A percentile compares a stretch with the other conserved stretches of the same genome.
Evolutionary conservation across 2,888 invertebrate genomes (phyloP).

Genomic region (Mellilla xanthometata): DNA sequence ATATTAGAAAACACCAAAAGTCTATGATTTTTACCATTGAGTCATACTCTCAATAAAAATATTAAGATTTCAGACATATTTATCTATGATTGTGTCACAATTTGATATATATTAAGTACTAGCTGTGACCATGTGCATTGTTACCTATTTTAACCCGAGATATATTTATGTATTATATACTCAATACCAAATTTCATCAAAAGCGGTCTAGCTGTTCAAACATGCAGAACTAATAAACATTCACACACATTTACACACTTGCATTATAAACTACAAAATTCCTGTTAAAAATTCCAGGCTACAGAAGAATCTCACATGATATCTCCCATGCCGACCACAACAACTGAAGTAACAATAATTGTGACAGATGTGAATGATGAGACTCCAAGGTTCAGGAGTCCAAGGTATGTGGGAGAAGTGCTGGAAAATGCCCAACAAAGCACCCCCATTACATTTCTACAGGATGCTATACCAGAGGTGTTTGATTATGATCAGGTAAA

Average conservation of each 20-base stretch:
- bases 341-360: slow-evolving; percentile 93
- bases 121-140: too few species aligned
- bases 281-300: slow-evolving; percentile 46
- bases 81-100: slow-evolving; percentile 24
- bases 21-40: too few species aligned
- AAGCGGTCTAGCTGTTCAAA: too few species aligned
- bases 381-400: slow-evolving; percentile 90
- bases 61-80: too few species aligned
- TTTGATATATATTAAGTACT: too few species aligned
- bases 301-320: slow-evolving; percentile 84
- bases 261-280: too few species aligned
- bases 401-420: slow-evolving; percentile 90
- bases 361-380: slow-evolving; percentile 96
- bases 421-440: slow-evolving; percentile 95
- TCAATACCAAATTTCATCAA: too few species aligned
- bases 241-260: neutral
- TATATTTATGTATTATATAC: too few species aligned
- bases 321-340: slow-evolving; percentile 86
- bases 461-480: slow-evolving; percentile 90
- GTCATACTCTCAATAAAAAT: too few species aligned
- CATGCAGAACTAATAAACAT: too few species aligned
- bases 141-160: too few species aligned
- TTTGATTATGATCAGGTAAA: slow-evolving; percentile 93
- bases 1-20: too few species aligned
- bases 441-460: slow-evolving; percentile 92